Percentiles rank a stretch among this genome's conserved stretches.
phyloP scores from a whole-genome alignment of 2,113 vertebrate species.

The Nothobranchius kuhntae region DNA sequence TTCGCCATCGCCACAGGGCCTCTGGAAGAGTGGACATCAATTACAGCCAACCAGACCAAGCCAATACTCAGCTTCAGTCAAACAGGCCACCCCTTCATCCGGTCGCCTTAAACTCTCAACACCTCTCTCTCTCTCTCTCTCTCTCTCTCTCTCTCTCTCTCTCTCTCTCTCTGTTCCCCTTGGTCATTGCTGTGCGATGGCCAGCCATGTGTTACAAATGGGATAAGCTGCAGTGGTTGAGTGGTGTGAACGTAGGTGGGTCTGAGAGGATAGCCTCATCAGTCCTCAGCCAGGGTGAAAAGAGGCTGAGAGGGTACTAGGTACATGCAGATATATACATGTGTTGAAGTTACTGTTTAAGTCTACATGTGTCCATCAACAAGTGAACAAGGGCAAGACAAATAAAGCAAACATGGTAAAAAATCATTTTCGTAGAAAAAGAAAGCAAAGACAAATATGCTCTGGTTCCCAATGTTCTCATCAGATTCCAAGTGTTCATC shows the following conservation, averaged over 20 bases:
- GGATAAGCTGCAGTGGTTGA: constrained; percentile 71
- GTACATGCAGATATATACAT: background rate
- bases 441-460: constrained; percentile 5
- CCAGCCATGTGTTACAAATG: constrained; percentile 73
- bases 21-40: constrained; percentile 62
- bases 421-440: background rate
- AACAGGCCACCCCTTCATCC: constrained; percentile 58
- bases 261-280: constrained; percentile 44
- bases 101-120: constrained; percentile 38
- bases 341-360: background rate
- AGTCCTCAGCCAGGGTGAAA: constrained; percentile 23
- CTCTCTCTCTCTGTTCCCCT: constrained; percentile 51
- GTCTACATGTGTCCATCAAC: background rate
- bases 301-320: background rate
- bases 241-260: constrained; percentile 42
- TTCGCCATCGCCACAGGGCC: constrained; percentile 61
- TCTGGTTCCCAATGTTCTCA: constrained; percentile 4
- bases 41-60: constrained; percentile 68
- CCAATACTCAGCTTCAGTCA: constrained; percentile 63
- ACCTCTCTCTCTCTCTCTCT: constrained; percentile 44
- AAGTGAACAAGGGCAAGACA: background rate
- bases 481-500: constrained; percentile 26
- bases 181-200: constrained; percentile 54
- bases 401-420: background rate
- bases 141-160: constrained; percentile 49